Evolutionary conservation across 2,113 vertebrate genomes (phyloP).

Genomic region (Cochlearius cochlearius): DNA sequence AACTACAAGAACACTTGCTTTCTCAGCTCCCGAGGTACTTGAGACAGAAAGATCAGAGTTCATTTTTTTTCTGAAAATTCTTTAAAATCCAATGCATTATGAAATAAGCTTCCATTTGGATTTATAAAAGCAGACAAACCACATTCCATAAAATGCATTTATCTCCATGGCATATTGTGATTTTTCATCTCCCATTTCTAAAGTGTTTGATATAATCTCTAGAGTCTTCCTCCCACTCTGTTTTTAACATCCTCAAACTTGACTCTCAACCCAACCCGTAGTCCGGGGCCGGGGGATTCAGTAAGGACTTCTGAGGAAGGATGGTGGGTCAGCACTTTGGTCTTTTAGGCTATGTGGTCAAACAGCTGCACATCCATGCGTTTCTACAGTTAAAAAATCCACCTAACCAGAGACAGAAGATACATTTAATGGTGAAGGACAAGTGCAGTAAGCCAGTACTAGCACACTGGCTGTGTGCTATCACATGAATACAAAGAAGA

Average conservation of each 20-base stretch:
- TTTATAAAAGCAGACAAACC: not conserved
- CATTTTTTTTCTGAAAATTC: not conserved
- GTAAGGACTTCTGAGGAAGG: not conserved
- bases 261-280: not conserved
- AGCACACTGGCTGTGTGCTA: not conserved
- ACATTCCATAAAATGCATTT: not conserved
- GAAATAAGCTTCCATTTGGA: not conserved
- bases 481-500: not conserved
- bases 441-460: not conserved
- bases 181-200: not conserved
- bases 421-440: not conserved
- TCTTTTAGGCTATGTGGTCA: not conserved
- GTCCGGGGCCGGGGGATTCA: not conserved
- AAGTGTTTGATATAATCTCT: not conserved
- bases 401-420: not conserved
- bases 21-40: not conserved
- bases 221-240: not conserved
- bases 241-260: not conserved
- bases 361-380: not conserved
- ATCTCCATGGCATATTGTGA: not conserved
- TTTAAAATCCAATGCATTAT: not conserved
- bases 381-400: not conserved
- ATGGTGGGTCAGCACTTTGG: not conserved
- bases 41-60: not conserved
- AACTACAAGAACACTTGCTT: not conserved